Percentiles rank a stretch among this genome's conserved stretches.
Conservation (phyloP, 2,113 vertebrate genomes). For the Indri indri region DNA sequence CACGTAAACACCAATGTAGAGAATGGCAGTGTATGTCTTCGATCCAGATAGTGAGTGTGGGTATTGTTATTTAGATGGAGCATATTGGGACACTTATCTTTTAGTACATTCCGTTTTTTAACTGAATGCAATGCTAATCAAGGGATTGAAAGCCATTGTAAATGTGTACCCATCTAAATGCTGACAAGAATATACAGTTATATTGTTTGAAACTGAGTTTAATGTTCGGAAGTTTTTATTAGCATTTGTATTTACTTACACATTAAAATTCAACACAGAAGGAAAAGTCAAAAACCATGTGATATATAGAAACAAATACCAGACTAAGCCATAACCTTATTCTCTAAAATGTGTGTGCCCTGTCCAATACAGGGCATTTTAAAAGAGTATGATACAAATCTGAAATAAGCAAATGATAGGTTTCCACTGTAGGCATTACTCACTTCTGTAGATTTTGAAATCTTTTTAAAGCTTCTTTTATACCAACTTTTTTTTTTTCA, state of each 20-base stretch:
- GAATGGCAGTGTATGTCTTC: constrained; percentile 83
- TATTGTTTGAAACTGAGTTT: constrained; percentile 86
- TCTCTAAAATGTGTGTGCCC: constrained; percentile 49
- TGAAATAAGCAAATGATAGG: constrained; percentile 83
- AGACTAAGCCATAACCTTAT: constrained; percentile 58
- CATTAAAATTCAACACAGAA: constrained; percentile 82
- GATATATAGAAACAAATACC: constrained; percentile 74
- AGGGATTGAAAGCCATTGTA: constrained; percentile 86
- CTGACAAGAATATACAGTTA: constrained; percentile 87
- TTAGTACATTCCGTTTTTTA: constrained; percentile 86
- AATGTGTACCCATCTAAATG: constrained; percentile 87
- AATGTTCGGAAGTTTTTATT: constrained; percentile 84
- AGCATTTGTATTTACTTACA: constrained; percentile 86
- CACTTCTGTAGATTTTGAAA: constrained; percentile 77
- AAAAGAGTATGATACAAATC: constrained; percentile 76
- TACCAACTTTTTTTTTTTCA: constrained; percentile 69
- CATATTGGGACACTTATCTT: constrained; percentile 88
- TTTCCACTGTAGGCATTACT: constrained; percentile 76
- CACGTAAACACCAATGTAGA: constrained; percentile 82
- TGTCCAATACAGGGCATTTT: constrained; percentile 64
- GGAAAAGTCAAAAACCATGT: constrained; percentile 72
- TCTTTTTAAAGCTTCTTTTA: constrained; percentile 79
- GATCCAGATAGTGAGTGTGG: constrained; percentile 84
- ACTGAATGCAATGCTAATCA: constrained; percentile 86
- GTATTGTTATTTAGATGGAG: constrained; percentile 87